These are phyloP conservation scores for Petrocephalus microphthalmus DNA, from an alignment of 2,113 vertebrate genomes.

Conservation along the genomic window DNA sequence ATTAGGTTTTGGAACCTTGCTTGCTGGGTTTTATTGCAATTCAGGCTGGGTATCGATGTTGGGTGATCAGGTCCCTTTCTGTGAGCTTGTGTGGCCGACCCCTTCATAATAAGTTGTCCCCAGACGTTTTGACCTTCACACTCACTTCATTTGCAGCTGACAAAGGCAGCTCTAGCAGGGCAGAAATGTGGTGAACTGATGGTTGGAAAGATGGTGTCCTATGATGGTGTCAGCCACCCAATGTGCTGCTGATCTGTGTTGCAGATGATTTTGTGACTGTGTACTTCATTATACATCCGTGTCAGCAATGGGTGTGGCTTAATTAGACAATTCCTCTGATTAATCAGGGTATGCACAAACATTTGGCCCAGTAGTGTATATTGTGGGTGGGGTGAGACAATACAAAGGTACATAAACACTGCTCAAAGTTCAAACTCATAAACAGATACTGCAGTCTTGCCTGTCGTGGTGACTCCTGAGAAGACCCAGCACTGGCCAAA, in stretches of 20 bases:
- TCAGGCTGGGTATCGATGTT: background rate
- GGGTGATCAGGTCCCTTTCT: background rate
- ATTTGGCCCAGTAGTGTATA: background rate
- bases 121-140: background rate
- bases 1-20: background rate
- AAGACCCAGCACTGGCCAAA: slow-evolving; percentile 95
- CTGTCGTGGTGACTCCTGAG: slow-evolving; percentile 53
- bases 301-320: background rate
- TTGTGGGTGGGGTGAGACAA: background rate
- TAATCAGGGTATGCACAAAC: background rate
- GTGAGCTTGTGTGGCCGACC: background rate
- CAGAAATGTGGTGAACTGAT: background rate
- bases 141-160: background rate
- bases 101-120: background rate
- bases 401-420: background rate
- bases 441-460: background rate
- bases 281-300: background rate
- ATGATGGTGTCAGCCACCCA: background rate
- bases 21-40: background rate
- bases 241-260: background rate
- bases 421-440: background rate
- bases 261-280: background rate
- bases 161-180: background rate
- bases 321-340: background rate
- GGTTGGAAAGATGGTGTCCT: background rate